Percentiles rank a stretch among this genome's conserved stretches.
These are phyloP conservation scores for Dione vanillae DNA, from an alignment of 2,888 invertebrate genomes.

Conservation along the genomic window DNA sequence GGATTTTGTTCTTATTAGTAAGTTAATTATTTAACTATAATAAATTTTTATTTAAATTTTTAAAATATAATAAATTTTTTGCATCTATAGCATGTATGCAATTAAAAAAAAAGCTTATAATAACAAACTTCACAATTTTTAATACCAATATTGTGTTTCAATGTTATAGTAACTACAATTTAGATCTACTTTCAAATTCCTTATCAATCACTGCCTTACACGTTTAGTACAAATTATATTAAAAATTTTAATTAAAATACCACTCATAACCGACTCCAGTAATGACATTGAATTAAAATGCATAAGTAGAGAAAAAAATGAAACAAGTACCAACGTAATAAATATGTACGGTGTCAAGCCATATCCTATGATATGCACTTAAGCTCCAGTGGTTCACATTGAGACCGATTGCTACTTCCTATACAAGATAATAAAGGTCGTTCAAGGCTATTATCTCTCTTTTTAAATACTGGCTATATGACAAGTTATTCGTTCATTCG, in stretches of 20 bases:
- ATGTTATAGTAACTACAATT: constrained; percentile 6
- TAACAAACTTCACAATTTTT: no score
- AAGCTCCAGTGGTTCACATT: constrained; percentile 60
- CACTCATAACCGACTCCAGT: constrained; percentile 11
- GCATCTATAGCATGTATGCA: constrained; percentile 9
- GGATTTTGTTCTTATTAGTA: no score
- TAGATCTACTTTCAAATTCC: constrained; percentile 39
- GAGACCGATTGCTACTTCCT: constrained; percentile 55
- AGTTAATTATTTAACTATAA: neutral
- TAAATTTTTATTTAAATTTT: no score
- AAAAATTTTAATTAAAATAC: constrained; percentile 3
- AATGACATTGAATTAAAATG: constrained; percentile 43
- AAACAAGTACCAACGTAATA: constrained; percentile 21
- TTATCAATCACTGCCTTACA: neutral
- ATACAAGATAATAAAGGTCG: constrained; percentile 35
- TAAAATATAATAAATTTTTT: neutral
- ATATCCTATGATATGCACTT: constrained; percentile 33
- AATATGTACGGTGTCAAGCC: constrained; percentile 21
- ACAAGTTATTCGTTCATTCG: neutral
- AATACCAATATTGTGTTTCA: neutral
- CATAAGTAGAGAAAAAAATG: constrained; percentile 17
- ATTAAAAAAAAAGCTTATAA: no score
- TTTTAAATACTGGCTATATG: constrained; percentile 10
- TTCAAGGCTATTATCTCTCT: constrained; percentile 28
- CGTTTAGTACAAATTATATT: constrained; percentile 1